phyloP scores from a whole-genome alignment of 2,113 vertebrate genomes.

The Micronycteris hirsuta region DNA sequence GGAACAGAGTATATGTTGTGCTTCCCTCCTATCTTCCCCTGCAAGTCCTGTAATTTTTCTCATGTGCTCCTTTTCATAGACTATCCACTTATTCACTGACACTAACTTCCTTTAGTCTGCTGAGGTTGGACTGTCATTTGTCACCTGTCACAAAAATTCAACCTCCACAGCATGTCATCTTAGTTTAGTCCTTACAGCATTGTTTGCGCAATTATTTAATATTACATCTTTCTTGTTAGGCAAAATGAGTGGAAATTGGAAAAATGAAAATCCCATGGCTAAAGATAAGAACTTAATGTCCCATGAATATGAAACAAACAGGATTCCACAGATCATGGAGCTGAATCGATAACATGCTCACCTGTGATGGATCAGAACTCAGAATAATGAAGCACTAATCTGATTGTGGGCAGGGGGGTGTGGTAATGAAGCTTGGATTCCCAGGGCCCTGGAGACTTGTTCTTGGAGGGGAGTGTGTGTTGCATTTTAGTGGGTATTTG shows the following conservation, averaged over 20 bases:
- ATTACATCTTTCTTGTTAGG: background rate
- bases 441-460: background rate
- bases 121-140: background rate
- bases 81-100: background rate
- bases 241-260: background rate
- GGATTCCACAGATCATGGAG: background rate
- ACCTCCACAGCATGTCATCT: background rate
- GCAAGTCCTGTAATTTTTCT: background rate
- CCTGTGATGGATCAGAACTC: background rate
- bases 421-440: background rate
- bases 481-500: background rate
- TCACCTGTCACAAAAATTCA: background rate
- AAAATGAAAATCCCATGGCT: background rate
- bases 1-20: background rate
- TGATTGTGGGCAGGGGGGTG: background rate
- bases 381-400: background rate
- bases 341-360: background rate
- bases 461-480: background rate
- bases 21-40: background rate
- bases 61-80: background rate
- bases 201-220: background rate
- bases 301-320: background rate
- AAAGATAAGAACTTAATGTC: background rate
- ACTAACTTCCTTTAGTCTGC: background rate
- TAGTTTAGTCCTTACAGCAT: background rate